These are phyloP conservation scores for Palythoa caribaeorum DNA, from an alignment of 92 coral and sea anemone species.

Conservation along the genomic window DNA sequence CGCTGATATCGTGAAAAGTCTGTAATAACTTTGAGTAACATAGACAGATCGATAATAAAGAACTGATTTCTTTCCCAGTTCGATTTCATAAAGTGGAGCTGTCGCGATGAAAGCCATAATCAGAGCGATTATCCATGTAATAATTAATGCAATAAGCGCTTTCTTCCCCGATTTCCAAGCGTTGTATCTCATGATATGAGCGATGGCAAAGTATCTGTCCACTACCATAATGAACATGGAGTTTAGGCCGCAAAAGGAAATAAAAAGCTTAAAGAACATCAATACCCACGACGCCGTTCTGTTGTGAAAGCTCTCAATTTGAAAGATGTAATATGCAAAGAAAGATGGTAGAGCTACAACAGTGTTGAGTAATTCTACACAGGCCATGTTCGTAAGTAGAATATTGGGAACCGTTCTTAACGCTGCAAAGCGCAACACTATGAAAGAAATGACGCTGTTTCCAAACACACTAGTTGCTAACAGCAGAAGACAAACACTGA, in stretches of 20 bases:
- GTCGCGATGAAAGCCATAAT: not conserved
- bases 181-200: not conserved
- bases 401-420: slow-evolving; percentile 2
- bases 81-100: not conserved
- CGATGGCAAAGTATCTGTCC: slow-evolving; percentile 30
- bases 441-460: not conserved
- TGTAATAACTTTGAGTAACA: too few species aligned
- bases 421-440: not conserved
- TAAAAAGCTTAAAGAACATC: not conserved
- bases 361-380: not conserved
- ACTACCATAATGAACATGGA: not conserved
- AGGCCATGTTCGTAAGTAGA: slow-evolving; percentile 2
- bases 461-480: not conserved
- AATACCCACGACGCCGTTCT: not conserved
- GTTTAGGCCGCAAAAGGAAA: not conserved
- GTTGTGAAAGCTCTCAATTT: not conserved
- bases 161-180: slow-evolving; percentile 11
- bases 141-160: not conserved
- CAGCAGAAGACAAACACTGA: not conserved
- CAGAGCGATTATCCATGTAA: not conserved
- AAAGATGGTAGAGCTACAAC: not conserved
- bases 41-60: slow-evolving; percentile 4
- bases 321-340: not conserved
- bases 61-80: not conserved
- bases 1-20: not conserved